Evolutionary conservation across 2,113 vertebrate genomes (phyloP).

Genomic region (Saimiri boliviensis): DNA sequence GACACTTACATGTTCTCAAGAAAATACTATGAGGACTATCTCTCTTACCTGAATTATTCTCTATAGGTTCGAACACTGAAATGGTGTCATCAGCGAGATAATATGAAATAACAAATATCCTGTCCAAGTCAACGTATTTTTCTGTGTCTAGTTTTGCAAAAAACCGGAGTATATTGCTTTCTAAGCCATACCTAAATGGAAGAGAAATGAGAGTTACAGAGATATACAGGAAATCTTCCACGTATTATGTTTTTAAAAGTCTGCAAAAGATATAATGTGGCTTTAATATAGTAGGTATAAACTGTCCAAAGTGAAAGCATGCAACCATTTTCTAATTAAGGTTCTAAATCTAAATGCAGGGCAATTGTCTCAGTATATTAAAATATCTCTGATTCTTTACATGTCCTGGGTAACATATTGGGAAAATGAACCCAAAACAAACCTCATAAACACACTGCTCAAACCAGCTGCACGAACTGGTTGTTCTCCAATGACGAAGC

Average conservation of each 20-base stretch:
- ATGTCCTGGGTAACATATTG: not conserved
- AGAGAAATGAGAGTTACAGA: constrained; percentile 12
- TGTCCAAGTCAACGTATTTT: constrained; percentile 80
- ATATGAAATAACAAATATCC: constrained; percentile 91
- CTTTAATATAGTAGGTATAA: constrained; percentile 19
- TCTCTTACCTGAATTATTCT: constrained; percentile 91
- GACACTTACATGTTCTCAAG: not conserved
- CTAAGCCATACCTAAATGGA: constrained; percentile 85
- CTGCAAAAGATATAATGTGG: not conserved
- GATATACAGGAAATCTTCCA: not conserved
- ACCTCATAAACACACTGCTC: constrained; percentile 17
- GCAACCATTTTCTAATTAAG: constrained; percentile 16
- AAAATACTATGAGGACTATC: not conserved
- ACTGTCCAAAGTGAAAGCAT: constrained; percentile 13
- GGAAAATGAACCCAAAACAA: not conserved
- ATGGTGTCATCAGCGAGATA: constrained; percentile 92
- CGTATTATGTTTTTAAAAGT: not conserved
- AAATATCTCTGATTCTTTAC: constrained; percentile 44
- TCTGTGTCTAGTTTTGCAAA: constrained; percentile 86
- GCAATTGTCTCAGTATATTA: constrained; percentile 6
- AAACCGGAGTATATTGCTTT: constrained; percentile 89
- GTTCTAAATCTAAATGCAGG: constrained; percentile 40
- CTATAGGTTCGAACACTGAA: constrained; percentile 87
- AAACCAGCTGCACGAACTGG: not conserved
- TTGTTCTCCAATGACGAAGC: not conserved